Percentiles rank a stretch among this genome's conserved stretches.
Evolutionary conservation across 2,797 vertebrate genomes (phyloP).

Genomic region (Galaxias olidus): DNA sequence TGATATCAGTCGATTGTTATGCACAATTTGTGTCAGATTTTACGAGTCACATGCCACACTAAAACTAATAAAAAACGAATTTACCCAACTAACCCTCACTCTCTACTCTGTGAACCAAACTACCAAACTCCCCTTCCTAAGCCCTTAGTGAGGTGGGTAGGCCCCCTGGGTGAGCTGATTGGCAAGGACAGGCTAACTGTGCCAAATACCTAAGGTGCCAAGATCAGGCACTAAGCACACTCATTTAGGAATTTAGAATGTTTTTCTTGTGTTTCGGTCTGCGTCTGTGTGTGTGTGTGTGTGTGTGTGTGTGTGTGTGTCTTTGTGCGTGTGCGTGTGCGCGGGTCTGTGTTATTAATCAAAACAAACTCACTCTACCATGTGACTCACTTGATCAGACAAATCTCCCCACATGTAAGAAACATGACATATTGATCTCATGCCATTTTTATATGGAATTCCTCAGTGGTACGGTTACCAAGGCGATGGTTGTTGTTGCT

Average conservation of each 20-base stretch:
- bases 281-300: constrained; percentile 20
- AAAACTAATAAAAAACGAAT: too few species aligned
- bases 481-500: too few species aligned
- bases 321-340: constrained; percentile 1
- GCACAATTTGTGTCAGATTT: too few species aligned
- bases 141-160: constrained; percentile 50
- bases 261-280: constrained; percentile 8
- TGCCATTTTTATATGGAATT: not conserved
- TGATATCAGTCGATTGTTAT: too few species aligned
- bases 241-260: too few species aligned
- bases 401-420: not conserved
- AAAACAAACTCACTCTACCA: too few species aligned
- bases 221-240: constrained; percentile 13
- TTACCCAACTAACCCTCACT: too few species aligned
- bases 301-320: constrained; percentile 26
- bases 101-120: not conserved
- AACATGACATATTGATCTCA: not conserved
- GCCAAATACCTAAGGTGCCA: constrained; percentile 36
- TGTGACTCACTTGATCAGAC: too few species aligned
- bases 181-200: constrained; percentile 39
- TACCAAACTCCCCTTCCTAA: constrained; percentile 61
- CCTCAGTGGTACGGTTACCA: too few species aligned
- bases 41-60: too few species aligned
- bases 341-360: not conserved
- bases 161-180: constrained; percentile 61